Evolutionary conservation across 2,888 invertebrate genomes (phyloP), one percentile per base, ranked within the genome.

Genomic region (Limnephilus marmoratus): DNA sequence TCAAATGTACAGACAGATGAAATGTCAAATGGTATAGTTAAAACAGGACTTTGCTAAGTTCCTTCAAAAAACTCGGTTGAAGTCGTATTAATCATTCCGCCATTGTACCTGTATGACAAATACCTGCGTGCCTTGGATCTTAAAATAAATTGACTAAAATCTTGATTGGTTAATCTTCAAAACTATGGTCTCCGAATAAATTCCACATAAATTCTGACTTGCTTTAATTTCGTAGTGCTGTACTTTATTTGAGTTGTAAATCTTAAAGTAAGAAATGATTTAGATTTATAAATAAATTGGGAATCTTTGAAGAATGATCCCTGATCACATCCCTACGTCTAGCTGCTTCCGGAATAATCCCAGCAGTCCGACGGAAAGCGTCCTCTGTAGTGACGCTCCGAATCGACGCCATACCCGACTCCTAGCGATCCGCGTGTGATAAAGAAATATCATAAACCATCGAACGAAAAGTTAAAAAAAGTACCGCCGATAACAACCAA

Each of bases 261-360:
- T 7, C 5, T 41, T 9, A 41, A 24, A 37, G 4, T 45, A 41
- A 0, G 15, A 41, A 37, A 37, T 24, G 3, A 12, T 12, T 5
- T 85, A 9, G 7, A 85, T 45, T 85, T 34, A 41, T 37, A 86
- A 45, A 18, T 49, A 29, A n/a, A 41, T 11, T 41, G 41, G 7
- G 3, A n/a, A 24, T 34, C 5, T 11, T 9, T 5, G 24, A 29
- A 41, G n/a, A 29, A 45, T 41, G 45, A 29, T 12, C 45, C 86
- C 86, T 45, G 86, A 45, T 45, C 85, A 68, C 68, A 91, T 41
- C 91, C 91, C 87, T 81, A 81, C 9, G 41, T 91, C 29, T 24
- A 82, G 91, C 87, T 82, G 88, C 91, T 91, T 91, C 91, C 91
- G 91, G 91, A 91, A 91, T 87, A 91, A 82, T 87, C 87, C 49